These are phyloP conservation scores for Amazona guildingii DNA, from an alignment of 2,113 vertebrate genomes.

Conservation along the genomic window DNA sequence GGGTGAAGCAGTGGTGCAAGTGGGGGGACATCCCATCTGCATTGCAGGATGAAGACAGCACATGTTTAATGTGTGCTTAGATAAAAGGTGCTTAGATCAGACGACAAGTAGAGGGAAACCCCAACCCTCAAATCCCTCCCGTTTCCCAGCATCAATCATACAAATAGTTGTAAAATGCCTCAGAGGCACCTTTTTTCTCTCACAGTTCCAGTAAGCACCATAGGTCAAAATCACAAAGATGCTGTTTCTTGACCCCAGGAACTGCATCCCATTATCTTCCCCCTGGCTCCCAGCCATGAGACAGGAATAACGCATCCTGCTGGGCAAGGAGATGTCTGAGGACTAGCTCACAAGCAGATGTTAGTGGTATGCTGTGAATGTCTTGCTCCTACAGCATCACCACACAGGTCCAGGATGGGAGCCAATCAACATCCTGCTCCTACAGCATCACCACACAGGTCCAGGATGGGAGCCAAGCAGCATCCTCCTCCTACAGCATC, in stretches of 20 bases:
- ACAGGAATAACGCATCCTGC: neutral
- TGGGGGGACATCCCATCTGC: neutral
- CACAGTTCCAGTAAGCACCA: neutral
- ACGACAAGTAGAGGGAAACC: neutral
- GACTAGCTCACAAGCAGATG: neutral
- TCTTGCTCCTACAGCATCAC: neutral
- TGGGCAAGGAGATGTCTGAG: neutral
- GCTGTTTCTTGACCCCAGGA: neutral
- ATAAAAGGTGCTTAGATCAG: neutral
- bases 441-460: no score
- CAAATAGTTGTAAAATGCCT: neutral
- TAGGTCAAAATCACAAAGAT: neutral
- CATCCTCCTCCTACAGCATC: no score
- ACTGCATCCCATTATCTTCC: neutral
- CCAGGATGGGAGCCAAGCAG: no score
- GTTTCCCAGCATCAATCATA: neutral
- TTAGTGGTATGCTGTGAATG: neutral
- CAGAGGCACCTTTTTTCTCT: neutral
- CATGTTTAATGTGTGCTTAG: neutral
- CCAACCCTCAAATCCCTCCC: neutral
- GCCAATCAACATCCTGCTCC: no score
- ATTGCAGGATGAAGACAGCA: neutral
- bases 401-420: no score
- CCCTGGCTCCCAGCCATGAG: rapidly evolving
- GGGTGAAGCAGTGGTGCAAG: neutral